These are phyloP conservation scores for Hyphantria cunea DNA, from an alignment of 1,140 invertebrate genomes.

Conservation along the genomic window DNA sequence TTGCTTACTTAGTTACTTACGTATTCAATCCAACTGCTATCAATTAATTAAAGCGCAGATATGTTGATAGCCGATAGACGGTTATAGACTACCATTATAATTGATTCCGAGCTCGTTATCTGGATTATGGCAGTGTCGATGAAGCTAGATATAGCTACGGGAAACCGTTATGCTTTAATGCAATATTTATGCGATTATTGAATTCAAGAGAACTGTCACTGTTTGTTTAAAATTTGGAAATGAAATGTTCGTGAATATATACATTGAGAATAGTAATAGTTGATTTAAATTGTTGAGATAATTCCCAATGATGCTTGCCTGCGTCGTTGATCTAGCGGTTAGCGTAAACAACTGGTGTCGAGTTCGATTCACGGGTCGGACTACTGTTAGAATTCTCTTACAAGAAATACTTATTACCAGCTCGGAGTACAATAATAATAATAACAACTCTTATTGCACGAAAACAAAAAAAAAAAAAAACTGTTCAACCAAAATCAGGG, in stretches of 20 bases:
- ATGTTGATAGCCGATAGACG: slow-evolving; percentile 14
- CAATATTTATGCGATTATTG: slow-evolving; percentile 8
- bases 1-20: slow-evolving; percentile 5
- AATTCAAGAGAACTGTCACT: slow-evolving; percentile 7
- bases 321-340: too few species aligned
- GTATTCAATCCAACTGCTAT: slow-evolving; percentile 25
- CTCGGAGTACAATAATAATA: too few species aligned
- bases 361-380: too few species aligned
- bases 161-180: not conserved
- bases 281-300: too few species aligned
- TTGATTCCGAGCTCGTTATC: slow-evolving; percentile 21
- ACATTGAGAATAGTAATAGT: too few species aligned
- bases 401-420: too few species aligned
- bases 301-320: too few species aligned
- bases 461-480: too few species aligned
- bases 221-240: not conserved
- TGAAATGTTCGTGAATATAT: slow-evolving; percentile 3
- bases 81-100: slow-evolving; percentile 17
- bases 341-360: too few species aligned
- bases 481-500: too few species aligned
- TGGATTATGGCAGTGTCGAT: slow-evolving; percentile 13
- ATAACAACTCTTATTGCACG: too few species aligned
- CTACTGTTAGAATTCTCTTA: too few species aligned
- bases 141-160: not conserved
- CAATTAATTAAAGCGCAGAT: slow-evolving; percentile 22